A percentile compares a stretch with the other conserved stretches of the same genome.
These are phyloP conservation scores for Drosophila planitibia DNA, from an alignment of 2,888 invertebrate genomes.

Conservation along the genomic window DNA sequence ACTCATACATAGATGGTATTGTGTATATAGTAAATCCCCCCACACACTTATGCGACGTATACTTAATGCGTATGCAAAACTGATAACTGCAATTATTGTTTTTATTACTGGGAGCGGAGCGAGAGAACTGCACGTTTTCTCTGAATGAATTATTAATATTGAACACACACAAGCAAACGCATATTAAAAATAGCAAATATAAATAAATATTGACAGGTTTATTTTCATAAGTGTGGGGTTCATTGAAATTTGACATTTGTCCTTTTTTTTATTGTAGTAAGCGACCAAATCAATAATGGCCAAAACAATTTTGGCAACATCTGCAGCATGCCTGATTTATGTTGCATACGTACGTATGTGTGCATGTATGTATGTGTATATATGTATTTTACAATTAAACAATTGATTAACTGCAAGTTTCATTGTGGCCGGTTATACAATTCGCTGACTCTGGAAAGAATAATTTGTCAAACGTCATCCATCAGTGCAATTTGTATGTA, in stretches of 20 bases:
- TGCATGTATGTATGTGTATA: neutral
- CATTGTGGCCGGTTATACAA: slow-evolving; percentile 52
- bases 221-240: slow-evolving; percentile 70
- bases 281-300: slow-evolving; percentile 24
- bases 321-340: neutral
- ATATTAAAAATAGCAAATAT: slow-evolving; percentile 64
- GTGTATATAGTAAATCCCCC: slow-evolving; percentile 29
- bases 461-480: slow-evolving; percentile 63
- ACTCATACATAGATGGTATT: slow-evolving; percentile 2
- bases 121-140: slow-evolving; percentile 61
- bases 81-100: slow-evolving; percentile 57
- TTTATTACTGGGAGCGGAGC: slow-evolving; percentile 6
- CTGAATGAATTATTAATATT: slow-evolving; percentile 71
- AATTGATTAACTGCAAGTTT: slow-evolving; percentile 16
- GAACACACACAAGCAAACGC: neutral
- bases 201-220: slow-evolving; percentile 37
- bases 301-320: neutral
- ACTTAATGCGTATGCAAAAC: slow-evolving; percentile 69
- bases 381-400: slow-evolving; percentile 20
- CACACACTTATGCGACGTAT: slow-evolving; percentile 52
- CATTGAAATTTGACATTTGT: slow-evolving; percentile 74
- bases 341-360: neutral
- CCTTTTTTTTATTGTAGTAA: slow-evolving; percentile 6
- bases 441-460: slow-evolving; percentile 30
- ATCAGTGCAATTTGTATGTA: slow-evolving; percentile 65